phyloP scores from a whole-genome alignment of 1,140 invertebrate genomes.

The Phymastichus coffea region DNA sequence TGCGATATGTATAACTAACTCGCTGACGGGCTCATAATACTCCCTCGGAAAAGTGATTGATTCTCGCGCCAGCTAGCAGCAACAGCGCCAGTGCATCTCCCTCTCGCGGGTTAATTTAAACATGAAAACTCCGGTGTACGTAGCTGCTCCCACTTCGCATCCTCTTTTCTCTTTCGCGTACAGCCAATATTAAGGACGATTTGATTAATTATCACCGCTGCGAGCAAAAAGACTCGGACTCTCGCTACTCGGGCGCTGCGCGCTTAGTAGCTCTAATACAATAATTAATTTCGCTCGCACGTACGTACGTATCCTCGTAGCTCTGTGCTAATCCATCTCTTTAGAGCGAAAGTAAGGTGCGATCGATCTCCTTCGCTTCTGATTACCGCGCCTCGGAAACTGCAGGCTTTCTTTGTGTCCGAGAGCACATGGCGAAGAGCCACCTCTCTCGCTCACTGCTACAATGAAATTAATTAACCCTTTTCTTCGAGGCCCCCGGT shows the following conservation, averaged over 20 bases:
- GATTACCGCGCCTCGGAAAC: neutral
- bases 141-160: too few relatives aligned
- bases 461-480: conserved; percentile 10
- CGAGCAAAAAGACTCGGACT: neutral
- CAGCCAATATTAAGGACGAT: neutral
- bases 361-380: conserved; percentile 17
- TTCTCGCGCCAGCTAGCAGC: too few relatives aligned
- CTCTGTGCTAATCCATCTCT: conserved; percentile 19
- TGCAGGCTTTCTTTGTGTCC: neutral
- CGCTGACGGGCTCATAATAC: too few relatives aligned
- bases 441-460: too few relatives aligned
- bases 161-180: too few relatives aligned
- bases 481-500: too few relatives aligned
- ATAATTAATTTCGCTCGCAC: conserved; percentile 12
- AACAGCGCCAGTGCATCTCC: too few relatives aligned
- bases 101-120: too few relatives aligned
- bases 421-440: neutral
- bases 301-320: too few relatives aligned
- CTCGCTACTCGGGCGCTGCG: neutral
- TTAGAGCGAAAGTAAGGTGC: neutral
- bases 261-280: conserved; percentile 13
- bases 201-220: neutral
- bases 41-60: too few relatives aligned
- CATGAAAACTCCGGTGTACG: too few relatives aligned
- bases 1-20: too few relatives aligned